A percentile compares a stretch with the other conserved stretches of the same genome.
Evolutionary conservation across 1,140 invertebrate species (phyloP).

Genomic region (Cotesia vestalis): DNA sequence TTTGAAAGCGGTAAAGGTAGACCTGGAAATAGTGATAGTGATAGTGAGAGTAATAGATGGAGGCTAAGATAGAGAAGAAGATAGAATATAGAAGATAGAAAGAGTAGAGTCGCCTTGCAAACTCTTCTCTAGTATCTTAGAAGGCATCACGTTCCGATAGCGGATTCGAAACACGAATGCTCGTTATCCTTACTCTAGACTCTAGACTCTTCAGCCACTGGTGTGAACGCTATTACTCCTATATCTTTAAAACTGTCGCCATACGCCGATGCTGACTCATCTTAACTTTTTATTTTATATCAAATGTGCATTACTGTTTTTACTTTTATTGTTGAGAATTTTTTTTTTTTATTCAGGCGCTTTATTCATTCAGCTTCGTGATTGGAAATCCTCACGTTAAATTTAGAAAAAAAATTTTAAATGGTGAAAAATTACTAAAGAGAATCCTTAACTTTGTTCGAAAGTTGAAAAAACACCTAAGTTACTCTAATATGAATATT

Average conservation of each 20-base stretch:
- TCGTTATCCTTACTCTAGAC: slow-evolving; percentile 28
- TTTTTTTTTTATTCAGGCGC: no score
- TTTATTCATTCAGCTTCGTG: no score
- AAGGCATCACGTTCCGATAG: slow-evolving; percentile 32
- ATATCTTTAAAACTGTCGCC: not conserved
- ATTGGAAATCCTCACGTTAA: no score
- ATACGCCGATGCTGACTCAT: no score
- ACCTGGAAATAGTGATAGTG: not conserved
- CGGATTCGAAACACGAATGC: slow-evolving; percentile 37
- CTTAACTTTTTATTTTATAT: no score
- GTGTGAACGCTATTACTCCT: slow-evolving; percentile 13
- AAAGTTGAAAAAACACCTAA: no score
- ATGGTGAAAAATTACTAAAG: no score
- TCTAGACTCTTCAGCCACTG: not conserved
- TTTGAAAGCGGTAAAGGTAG: not conserved
- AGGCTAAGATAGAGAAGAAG: not conserved
- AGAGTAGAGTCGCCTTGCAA: not conserved
- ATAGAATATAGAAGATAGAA: slow-evolving; percentile 3
- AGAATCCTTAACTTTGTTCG: no score
- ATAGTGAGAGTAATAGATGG: slow-evolving; percentile 1
- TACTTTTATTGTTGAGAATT: no score
- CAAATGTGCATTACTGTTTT: no score
- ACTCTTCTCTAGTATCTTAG: slow-evolving; percentile 23
- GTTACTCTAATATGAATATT: not conserved
- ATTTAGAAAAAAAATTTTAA: no score